Conservation (phyloP, 2,113 vertebrate species). For the Urocolius indicus region DNA sequence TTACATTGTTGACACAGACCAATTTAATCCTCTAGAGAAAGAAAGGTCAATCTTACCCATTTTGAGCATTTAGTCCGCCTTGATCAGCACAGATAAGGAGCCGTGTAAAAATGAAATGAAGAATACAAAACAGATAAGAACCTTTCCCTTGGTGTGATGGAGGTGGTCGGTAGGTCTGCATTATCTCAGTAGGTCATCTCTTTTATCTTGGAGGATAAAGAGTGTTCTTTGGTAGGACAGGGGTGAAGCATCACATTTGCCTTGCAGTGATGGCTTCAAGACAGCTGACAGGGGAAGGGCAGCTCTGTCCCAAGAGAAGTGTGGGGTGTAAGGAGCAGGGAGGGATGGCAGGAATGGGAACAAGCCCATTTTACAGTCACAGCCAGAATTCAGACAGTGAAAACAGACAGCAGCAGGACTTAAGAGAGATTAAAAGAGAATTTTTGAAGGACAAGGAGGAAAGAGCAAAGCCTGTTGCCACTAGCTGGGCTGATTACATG, state of each 20-base stretch:
- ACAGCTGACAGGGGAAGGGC: fast-evolving
- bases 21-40: neutral
- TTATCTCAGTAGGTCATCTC: fast-evolving
- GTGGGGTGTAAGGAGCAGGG: neutral
- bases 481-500: neutral
- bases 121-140: neutral
- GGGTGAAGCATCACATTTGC: neutral
- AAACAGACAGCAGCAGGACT: neutral
- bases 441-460: fast-evolving
- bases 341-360: neutral
- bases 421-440: neutral
- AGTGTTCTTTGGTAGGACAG: neutral
- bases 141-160: neutral
- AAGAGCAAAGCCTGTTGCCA: neutral
- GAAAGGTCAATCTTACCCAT: neutral
- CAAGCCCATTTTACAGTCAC: neutral
- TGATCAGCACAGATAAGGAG: neutral
- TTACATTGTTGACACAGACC: neutral
- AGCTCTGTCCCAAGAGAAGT: neutral
- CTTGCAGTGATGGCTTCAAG: neutral
- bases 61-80: neutral
- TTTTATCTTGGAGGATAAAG: neutral
- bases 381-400: neutral
- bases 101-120: neutral
- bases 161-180: neutral